Conservation (phyloP, 2,888 invertebrate species). For the Drosophila mettleri region DNA sequence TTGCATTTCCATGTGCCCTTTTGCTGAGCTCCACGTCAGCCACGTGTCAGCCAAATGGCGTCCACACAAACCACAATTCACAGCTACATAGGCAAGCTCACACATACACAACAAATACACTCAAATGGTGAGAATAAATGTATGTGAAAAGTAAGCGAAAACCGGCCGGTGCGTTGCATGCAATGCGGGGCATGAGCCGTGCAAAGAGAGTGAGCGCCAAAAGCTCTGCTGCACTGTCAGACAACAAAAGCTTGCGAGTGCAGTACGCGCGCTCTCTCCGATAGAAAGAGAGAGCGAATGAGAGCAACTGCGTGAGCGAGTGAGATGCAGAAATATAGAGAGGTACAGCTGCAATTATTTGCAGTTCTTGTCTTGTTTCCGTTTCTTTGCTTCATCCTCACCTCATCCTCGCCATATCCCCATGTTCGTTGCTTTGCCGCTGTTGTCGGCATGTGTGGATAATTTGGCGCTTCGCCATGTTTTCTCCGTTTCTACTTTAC, state of each 20-base stretch:
- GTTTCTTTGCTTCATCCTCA: slow-evolving; percentile 44
- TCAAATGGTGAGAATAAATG: slow-evolving; percentile 3
- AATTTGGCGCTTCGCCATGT: slow-evolving; percentile 83
- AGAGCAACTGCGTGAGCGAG: slow-evolving; percentile 6
- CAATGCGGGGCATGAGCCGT: slow-evolving; percentile 27
- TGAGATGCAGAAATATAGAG: slow-evolving; percentile 15
- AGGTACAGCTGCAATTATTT: slow-evolving; percentile 72
- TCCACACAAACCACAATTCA: slow-evolving; percentile 46
- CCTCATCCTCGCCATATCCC: slow-evolving; percentile 7
- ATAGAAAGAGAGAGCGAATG: not conserved
- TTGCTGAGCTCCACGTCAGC: slow-evolving; percentile 65
- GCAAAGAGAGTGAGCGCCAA: slow-evolving; percentile 44
- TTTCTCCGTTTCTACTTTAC: slow-evolving; percentile 54
- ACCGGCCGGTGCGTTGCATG: slow-evolving; percentile 72
- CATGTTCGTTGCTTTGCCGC: slow-evolving; percentile 14
- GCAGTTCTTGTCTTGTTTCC: slow-evolving; percentile 74
- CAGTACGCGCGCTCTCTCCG: slow-evolving; percentile 50
- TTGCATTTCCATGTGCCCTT: slow-evolving; percentile 46
- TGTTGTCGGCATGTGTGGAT: slow-evolving; percentile 73
- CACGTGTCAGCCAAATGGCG: slow-evolving; percentile 78
- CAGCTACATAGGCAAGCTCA: slow-evolving; percentile 16
- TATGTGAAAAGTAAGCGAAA: slow-evolving; percentile 49
- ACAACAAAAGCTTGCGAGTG: slow-evolving; percentile 64
- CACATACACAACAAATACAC: slow-evolving; percentile 3
- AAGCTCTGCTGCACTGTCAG: slow-evolving; percentile 61